A percentile compares a stretch with the other conserved stretches of the same genome.
These are phyloP conservation scores for Patagioenas fasciata DNA, from an alignment of 2,113 vertebrate genomes.

Conservation along the genomic window DNA sequence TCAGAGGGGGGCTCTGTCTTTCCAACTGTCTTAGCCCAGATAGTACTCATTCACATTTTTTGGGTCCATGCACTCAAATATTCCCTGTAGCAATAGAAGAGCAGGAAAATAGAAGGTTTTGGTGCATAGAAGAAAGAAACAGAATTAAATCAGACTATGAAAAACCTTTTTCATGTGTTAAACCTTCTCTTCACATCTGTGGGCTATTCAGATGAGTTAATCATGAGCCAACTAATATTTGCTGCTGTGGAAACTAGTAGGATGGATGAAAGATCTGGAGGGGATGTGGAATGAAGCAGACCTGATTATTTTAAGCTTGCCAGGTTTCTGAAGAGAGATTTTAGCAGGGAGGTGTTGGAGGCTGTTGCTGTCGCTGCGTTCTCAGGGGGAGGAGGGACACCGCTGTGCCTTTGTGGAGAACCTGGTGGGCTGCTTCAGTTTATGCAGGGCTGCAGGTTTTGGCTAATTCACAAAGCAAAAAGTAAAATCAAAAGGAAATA, in stretches of 20 bases:
- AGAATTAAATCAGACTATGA: background rate
- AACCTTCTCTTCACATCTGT: background rate
- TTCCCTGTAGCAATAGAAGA: background rate
- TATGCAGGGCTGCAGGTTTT: constrained; percentile 28
- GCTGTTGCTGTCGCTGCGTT: rapidly evolving
- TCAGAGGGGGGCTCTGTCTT: background rate
- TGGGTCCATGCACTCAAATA: background rate
- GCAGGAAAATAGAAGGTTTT: background rate
- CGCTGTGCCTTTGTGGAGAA: constrained; percentile 1
- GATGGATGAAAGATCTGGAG: background rate
- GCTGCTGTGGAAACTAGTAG: background rate
- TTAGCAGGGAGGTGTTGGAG: background rate
- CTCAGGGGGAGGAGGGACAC: background rate
- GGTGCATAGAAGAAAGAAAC: background rate
- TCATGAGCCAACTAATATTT: background rate
- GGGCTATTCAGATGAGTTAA: background rate
- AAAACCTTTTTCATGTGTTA: background rate
- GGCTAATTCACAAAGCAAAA: constrained; percentile 59
- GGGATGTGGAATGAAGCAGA: background rate
- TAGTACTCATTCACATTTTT: background rate
- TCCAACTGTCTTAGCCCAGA: background rate
- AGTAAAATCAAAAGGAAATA: constrained; percentile 68
- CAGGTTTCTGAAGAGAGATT: background rate
- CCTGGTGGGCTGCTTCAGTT: background rate
- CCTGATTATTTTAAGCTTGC: background rate